phyloP scores from a whole-genome alignment of 2,113 vertebrate species.

The Oryzias woworae region DNA sequence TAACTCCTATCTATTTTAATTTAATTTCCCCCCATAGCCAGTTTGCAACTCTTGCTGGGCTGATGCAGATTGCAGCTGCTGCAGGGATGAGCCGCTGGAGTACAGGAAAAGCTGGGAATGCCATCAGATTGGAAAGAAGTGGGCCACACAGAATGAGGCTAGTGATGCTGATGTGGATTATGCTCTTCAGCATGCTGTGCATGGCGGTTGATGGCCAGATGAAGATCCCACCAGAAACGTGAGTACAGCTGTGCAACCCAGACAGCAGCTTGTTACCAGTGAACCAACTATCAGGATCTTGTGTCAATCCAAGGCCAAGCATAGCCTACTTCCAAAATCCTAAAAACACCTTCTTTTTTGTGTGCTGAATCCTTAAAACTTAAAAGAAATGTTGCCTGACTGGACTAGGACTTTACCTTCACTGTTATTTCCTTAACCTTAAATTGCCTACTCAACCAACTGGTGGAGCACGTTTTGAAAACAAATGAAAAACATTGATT shows the following conservation, averaged over 20 bases:
- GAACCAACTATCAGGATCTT: not conserved
- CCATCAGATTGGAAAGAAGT: conserved; percentile 40
- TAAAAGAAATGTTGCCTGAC: not conserved
- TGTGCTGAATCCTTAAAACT: not conserved
- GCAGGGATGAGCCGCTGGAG: conserved; percentile 53
- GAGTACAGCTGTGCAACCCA: conserved; percentile 67
- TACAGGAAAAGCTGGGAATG: conserved; percentile 31
- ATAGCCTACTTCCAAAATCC: not conserved
- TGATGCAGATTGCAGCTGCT: conserved; percentile 46
- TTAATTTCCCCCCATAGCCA: conserved; percentile 20
- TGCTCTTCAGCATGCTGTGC: conserved; percentile 70
- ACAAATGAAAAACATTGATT: no score
- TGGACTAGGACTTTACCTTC: no score
- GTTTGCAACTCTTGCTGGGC: conserved; percentile 28
- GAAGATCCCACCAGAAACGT: conserved; percentile 88
- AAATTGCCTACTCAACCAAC: no score
- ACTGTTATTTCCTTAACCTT: no score
- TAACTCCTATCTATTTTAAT: not conserved
- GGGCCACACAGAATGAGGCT: conserved; percentile 50
- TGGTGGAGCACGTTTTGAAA: no score
- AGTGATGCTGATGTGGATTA: conserved; percentile 74
- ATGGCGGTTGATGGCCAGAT: conserved; percentile 74
- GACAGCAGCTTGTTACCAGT: not conserved
- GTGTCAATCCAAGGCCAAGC: not conserved
- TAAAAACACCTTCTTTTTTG: not conserved